Base-by-base conservation (phyloP, 2,797 vertebrate species). In the Falco berigora region DNA sequence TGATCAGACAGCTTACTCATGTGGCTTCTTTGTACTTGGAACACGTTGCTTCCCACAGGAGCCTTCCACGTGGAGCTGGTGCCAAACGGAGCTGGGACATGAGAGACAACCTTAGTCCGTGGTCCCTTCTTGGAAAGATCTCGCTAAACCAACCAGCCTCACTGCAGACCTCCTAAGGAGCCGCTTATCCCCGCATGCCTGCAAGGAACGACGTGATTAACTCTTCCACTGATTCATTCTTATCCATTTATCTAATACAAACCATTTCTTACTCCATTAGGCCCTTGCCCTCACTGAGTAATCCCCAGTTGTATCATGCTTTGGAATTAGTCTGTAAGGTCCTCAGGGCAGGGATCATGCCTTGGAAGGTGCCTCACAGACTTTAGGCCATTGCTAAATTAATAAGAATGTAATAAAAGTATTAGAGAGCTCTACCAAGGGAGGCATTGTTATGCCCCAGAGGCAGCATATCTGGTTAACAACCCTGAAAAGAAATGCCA, bases 401-500 rank as follows among this genome's bases (percentile, higher is more conserved):
- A 96, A 95, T 96, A 97, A 95, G 92, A 93, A 95, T 5, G 75
- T 94, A 97, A 96, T 97, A 95, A 96, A 97, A 96, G 95, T 95
- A 96, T 96, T 95, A 94, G 88, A 91, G 68, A 96, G 90, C 81
- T 92, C 80, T 92, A 74, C 96, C 15, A 7, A 96, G 92, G 92
- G 94, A 96, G 28, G 84, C 21, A 90, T 95, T 93, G 95, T 83
- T 97, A 94, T 97, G 94, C 96, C 96, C 95, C 88, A 97, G 94
- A 95, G 95, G 94, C 93, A 96, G 78, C 91, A 36, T 94, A 96
- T 97, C 96, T 97, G 94, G 96, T 97, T 97, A 96, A 97, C 94
- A 95, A 94, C 92, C 96, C 92, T 96, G 94, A 93, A 97, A 97
- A 97, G 95, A 95, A 96, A 97, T 95, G 96, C 94, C 95, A 96